Conservation (phyloP, 2,797 vertebrate genomes). For the Silurus lanzhouensis region DNA sequence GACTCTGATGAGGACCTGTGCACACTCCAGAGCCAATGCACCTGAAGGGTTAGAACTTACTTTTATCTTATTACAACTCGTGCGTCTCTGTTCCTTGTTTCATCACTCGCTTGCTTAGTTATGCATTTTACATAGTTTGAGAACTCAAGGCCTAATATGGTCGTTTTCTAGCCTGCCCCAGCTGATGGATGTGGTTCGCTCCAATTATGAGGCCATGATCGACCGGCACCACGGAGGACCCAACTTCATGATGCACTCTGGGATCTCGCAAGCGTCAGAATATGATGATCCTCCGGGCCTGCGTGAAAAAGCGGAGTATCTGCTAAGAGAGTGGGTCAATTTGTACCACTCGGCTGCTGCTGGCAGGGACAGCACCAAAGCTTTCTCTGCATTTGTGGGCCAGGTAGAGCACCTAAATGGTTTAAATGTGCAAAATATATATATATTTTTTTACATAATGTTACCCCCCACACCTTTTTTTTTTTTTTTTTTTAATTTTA, state of each 20-base stretch:
- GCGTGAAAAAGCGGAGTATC: constrained; percentile 97
- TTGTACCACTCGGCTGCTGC: constrained; percentile 98
- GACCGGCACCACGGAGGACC: constrained; percentile 96
- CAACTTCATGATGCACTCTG: constrained; percentile 99
- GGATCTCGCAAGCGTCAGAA: constrained; percentile 97
- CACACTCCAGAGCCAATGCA: constrained; percentile 96
- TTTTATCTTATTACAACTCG: background rate
- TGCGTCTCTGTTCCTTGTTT: background rate
- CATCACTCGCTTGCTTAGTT: background rate
- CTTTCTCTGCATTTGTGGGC: constrained; percentile 98
- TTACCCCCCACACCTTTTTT: too few species aligned
- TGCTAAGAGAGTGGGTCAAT: constrained; percentile 98
- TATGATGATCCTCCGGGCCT: constrained; percentile 97
- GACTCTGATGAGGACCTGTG: constrained; percentile 98
- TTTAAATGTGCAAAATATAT: too few species aligned
- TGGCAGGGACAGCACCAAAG: constrained; percentile 98
- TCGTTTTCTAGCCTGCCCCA: constrained; percentile 84
- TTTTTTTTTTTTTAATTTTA: background rate
- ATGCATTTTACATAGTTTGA: too few species aligned
- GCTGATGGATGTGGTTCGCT: constrained; percentile 97
- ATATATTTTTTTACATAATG: too few species aligned
- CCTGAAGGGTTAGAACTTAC: constrained; percentile 88
- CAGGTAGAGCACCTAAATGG: constrained; percentile 76
- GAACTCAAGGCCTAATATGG: too few species aligned
- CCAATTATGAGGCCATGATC: constrained; percentile 99